These are phyloP conservation scores for Fulmarus glacialis DNA, from an alignment of 2,113 vertebrate species.

Conservation along the genomic window DNA sequence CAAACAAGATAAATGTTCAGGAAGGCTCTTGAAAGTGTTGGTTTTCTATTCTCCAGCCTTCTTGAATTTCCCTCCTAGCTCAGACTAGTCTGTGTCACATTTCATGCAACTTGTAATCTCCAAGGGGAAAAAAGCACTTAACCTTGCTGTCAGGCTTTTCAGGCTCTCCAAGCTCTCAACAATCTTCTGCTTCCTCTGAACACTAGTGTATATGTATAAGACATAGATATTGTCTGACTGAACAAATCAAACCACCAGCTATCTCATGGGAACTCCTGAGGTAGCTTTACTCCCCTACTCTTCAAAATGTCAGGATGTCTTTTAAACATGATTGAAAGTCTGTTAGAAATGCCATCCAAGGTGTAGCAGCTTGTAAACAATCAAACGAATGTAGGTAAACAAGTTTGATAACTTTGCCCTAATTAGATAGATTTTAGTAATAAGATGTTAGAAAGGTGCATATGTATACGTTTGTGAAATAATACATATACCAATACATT, in stretches of 20 bases:
- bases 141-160: slow-evolving; percentile 1
- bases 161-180: not conserved
- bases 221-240: slow-evolving; percentile 5
- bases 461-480: not conserved
- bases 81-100: not conserved
- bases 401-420: not conserved
- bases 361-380: not conserved
- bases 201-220: not conserved
- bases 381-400: not conserved
- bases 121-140: slow-evolving; percentile 20
- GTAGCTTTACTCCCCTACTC: not conserved
- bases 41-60: not conserved
- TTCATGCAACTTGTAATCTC: slow-evolving; percentile 11
- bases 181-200: slow-evolving; percentile 1
- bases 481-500: not conserved
- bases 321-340: not conserved
- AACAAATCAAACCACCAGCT: slow-evolving; percentile 20
- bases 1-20: slow-evolving; percentile 28
- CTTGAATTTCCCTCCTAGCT: slow-evolving; percentile 17
- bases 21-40: not conserved
- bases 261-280: not conserved
- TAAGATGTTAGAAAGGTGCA: not conserved
- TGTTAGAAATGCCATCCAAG: not conserved
- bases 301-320: not conserved
- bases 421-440: not conserved